These are phyloP conservation scores for Zaprionus kolodkinae DNA, from an alignment of 1,140 invertebrate species.

Conservation along the genomic window DNA sequence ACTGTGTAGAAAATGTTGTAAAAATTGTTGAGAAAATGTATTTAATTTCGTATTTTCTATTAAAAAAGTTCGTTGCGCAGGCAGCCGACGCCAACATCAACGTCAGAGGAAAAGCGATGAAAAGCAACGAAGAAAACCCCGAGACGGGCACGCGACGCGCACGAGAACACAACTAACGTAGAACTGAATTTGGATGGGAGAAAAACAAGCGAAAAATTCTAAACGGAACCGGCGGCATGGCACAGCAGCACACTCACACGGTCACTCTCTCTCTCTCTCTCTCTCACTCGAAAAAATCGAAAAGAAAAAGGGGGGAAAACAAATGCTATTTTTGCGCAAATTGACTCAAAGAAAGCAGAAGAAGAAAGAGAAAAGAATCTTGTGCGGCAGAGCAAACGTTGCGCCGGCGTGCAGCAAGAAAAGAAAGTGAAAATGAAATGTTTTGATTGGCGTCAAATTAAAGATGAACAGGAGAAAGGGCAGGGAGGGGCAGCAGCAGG, in stretches of 20 bases:
- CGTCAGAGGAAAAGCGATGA: slow-evolving; percentile 15
- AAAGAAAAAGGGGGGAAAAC: slow-evolving; percentile 14
- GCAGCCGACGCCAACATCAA: slow-evolving; percentile 16
- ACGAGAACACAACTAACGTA: slow-evolving; percentile 73
- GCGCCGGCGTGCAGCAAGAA: slow-evolving; percentile 22
- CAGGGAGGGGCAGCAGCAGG: no score
- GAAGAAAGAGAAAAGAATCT: slow-evolving; percentile 6
- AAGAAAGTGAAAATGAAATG: slow-evolving; percentile 15
- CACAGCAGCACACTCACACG: slow-evolving; percentile 14
- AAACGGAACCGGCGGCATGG: background rate
- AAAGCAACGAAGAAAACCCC: slow-evolving; percentile 18
- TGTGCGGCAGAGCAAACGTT: background rate
- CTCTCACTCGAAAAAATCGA: slow-evolving; percentile 59
- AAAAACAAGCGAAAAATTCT: slow-evolving; percentile 3
- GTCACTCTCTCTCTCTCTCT: slow-evolving; percentile 23
- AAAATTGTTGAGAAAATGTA: background rate
- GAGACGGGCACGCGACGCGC: slow-evolving; percentile 52
- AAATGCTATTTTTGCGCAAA: slow-evolving; percentile 65
- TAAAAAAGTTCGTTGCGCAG: background rate
- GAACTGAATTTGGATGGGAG: slow-evolving; percentile 62
- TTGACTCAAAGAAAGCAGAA: slow-evolving; percentile 44
- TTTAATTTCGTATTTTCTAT: background rate
- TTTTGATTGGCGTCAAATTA: slow-evolving; percentile 16
- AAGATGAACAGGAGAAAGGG: background rate
- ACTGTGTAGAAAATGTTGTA: background rate